Evolutionary conservation across 2,113 vertebrate species (phyloP).

Genomic region (Cinclus mexicanus): DNA sequence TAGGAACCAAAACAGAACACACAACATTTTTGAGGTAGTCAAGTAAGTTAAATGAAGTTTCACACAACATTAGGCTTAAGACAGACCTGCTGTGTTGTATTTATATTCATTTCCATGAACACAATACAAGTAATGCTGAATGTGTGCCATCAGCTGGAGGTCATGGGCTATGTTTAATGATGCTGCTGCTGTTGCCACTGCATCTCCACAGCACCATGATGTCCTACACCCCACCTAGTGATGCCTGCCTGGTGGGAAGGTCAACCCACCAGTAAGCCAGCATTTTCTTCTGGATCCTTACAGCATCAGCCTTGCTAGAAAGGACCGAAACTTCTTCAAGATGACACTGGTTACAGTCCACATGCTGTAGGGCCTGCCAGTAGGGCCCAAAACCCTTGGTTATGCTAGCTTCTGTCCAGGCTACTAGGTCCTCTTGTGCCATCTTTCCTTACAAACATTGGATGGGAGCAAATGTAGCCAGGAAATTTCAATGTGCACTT

Average conservation of each 20-base stretch:
- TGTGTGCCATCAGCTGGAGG: background rate
- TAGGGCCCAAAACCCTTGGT: accelerated
- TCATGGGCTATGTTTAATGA: accelerated
- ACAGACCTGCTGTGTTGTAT: background rate
- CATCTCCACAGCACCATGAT: background rate
- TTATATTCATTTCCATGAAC: slow-evolving; percentile 33
- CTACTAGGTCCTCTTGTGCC: background rate
- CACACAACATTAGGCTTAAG: slow-evolving; percentile 59
- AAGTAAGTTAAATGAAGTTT: slow-evolving; percentile 58
- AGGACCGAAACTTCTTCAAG: background rate
- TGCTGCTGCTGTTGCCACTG: background rate
- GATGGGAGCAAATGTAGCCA: accelerated
- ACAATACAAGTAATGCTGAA: background rate
- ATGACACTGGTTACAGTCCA: background rate
- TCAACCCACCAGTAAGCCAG: background rate
- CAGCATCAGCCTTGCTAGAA: background rate
- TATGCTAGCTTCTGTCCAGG: background rate
- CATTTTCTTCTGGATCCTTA: background rate
- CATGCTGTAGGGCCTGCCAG: background rate
- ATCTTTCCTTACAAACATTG: background rate
- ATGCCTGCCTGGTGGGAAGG: background rate
- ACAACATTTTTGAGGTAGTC: slow-evolving; percentile 36
- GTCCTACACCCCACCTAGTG: background rate
- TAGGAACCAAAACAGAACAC: slow-evolving; percentile 21
- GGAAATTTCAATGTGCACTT: background rate